phyloP scores from a whole-genome alignment of 2,888 invertebrate species.

The Spilosoma lubricipeda region DNA sequence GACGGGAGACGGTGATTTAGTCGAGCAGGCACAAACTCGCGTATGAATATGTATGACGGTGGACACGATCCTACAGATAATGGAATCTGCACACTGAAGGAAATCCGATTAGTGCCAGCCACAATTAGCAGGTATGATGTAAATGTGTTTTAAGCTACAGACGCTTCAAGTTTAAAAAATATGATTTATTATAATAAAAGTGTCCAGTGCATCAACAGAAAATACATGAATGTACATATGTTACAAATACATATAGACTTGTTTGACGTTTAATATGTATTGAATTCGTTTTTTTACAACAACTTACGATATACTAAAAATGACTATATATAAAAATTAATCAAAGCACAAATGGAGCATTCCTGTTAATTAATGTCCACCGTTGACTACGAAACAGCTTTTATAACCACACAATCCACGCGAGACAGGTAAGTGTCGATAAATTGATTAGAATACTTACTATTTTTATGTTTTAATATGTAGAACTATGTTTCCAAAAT shows the following conservation, averaged over 20 bases:
- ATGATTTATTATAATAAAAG: neutral
- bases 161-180: neutral
- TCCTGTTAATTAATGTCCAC: neutral
- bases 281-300: no score
- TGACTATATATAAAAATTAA: neutral
- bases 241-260: neutral
- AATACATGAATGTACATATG: no score
- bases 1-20: conserved; percentile 66
- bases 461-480: neutral
- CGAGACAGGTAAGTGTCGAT: neutral
- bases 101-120: conserved; percentile 77
- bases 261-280: neutral
- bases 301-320: neutral
- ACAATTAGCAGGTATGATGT: conserved; percentile 69
- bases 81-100: conserved; percentile 81
- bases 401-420: neutral
- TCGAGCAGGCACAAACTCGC: conserved; percentile 60
- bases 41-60: conserved; percentile 82
- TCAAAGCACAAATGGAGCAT: neutral
- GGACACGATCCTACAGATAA: conserved; percentile 79
- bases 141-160: conserved; percentile 51
- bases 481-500: neutral
- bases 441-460: neutral
- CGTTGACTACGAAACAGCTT: neutral
- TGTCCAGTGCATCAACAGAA: no score